These are phyloP conservation scores for Falco concolor DNA, from an alignment of 2,797 vertebrate species.

Conservation along the genomic window DNA sequence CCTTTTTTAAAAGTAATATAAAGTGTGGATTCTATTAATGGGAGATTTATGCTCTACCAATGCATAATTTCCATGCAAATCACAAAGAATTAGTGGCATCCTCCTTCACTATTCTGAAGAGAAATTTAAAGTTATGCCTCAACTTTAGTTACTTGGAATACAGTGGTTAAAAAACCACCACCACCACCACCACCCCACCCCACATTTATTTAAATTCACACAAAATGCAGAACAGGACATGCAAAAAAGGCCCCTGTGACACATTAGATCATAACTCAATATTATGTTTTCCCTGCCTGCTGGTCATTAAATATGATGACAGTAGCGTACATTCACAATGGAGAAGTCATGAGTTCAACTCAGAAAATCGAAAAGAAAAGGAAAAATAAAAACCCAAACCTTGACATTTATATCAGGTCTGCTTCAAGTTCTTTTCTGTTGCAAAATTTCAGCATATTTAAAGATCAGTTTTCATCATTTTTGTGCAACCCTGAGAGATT, in stretches of 20 bases:
- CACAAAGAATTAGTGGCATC: neutral
- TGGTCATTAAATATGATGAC: neutral
- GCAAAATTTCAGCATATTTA: neutral
- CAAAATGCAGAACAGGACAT: neutral
- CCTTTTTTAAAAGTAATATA: neutral
- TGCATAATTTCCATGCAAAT: neutral
- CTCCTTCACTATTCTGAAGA: neutral
- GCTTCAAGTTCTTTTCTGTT: neutral
- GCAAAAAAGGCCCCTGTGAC: neutral
- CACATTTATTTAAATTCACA: neutral
- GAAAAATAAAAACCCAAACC: neutral
- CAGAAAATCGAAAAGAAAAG: neutral
- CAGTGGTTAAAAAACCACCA: neutral
- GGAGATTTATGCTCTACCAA: neutral
- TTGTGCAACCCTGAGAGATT: neutral
- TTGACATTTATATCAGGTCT: neutral
- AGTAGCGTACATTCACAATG: neutral
- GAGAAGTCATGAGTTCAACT: neutral
- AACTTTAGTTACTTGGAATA: neutral
- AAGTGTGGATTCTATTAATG: neutral
- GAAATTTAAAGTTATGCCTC: neutral
- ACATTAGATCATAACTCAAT: neutral
- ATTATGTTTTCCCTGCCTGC: neutral
- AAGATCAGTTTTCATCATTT: neutral
- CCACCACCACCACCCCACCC: rapidly evolving